Base-by-base conservation (phyloP, 2,113 vertebrate genomes). In the Nannospalax galili region DNA sequence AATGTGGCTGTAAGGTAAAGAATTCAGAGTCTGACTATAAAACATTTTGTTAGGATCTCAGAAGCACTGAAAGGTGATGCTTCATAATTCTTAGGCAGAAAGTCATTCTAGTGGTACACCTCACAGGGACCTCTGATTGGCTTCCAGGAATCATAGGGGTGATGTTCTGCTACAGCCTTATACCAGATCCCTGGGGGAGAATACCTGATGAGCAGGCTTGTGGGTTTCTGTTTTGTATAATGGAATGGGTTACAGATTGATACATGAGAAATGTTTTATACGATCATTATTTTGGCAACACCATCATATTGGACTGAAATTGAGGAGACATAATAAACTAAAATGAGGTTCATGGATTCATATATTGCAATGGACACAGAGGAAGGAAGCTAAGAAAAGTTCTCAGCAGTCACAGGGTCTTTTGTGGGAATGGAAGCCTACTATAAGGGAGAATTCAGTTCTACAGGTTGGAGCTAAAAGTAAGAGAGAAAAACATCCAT, bases 1-100 rank as follows among this genome's bases (percentile, higher is more conserved):
- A 93, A 84, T 88, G 73, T 56, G 48, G 14, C 37, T 64, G 58
- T 84, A 84, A 45, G 32, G 26, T 56, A 85, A 93, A 93, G 37
- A 91, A 72, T 8, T 84, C 78, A 74, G 32, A 15, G 14, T 19
- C 48, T 35, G 52, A 56, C 32, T 58, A 60, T 88, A 95, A 95
- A 64, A 67, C 6, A 35, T 78, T 81, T 79, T 84, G 24, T 40
- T 65, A 45, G 30, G 14, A 64, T 10, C 16, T 73, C 37, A 91
- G 56, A 48, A 93, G 58, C 85, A 79, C 77, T 89, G 84, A 72
- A 84, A 73, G n/a, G 20, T 28, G 32, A 2, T 56, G 6, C 56
- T 72, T 82, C 60, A 84, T 85, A 84, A 79, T 79, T 95, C 72
- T 72, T 11, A 80, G 48, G 30, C 7, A 45, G 67, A 65, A 73